Percentiles rank a stretch among this genome's conserved stretches.
Evolutionary conservation across 2,113 vertebrate genomes (phyloP).

Genomic region (Lepisosteus oculatus): DNA sequence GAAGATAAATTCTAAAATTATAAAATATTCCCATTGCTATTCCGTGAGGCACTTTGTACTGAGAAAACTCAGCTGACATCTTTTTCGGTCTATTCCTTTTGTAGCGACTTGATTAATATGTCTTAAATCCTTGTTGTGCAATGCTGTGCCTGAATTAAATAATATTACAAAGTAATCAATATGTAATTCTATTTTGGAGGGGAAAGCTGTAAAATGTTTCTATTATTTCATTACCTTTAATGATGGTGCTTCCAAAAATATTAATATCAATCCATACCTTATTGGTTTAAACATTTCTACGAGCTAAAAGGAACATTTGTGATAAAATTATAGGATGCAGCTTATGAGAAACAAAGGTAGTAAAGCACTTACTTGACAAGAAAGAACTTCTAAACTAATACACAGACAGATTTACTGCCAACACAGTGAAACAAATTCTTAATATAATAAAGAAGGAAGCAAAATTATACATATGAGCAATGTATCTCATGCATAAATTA

Average conservation of each 20-base stretch:
- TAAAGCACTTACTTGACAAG: neutral
- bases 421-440: neutral
- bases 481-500: neutral
- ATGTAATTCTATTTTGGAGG: conserved; percentile 50
- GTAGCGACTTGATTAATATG: conserved; percentile 42
- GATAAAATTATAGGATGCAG: neutral
- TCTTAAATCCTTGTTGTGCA: conserved; percentile 31
- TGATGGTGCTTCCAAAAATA: conserved; percentile 12
- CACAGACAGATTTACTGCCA: neutral
- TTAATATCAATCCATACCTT: neutral
- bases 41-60: neutral
- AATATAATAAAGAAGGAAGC: neutral
- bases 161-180: conserved; percentile 46
- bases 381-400: neutral
- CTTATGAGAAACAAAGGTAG: neutral
- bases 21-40: neutral
- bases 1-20: neutral
- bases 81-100: conserved; percentile 31
- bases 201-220: conserved; percentile 35
- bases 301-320: neutral
- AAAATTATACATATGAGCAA: neutral
- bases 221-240: conserved; percentile 39
- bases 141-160: conserved; percentile 43
- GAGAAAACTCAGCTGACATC: conserved; percentile 27
- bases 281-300: conserved; percentile 6